Evolutionary conservation across 2,113 vertebrate genomes (phyloP).

Genomic region (Lutjanus erythropterus): DNA sequence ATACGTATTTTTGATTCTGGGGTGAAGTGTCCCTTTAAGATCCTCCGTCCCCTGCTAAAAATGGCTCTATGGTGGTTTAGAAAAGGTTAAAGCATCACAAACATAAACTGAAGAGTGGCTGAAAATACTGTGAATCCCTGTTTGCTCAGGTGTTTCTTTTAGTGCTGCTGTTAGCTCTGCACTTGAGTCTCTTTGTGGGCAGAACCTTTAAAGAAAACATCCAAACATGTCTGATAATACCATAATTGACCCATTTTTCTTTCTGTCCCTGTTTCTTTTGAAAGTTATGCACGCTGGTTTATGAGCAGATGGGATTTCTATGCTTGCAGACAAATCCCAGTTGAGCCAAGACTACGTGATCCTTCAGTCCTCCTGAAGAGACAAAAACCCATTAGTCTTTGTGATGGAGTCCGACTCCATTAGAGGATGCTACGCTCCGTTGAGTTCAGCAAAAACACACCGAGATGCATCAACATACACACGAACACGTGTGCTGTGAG

Average conservation of each 20-base stretch:
- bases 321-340: conserved; percentile 23
- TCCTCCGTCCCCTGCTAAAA: no score
- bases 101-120: background rate
- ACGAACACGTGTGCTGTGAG: background rate
- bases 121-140: background rate
- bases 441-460: background rate
- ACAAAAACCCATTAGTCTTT: conserved; percentile 29
- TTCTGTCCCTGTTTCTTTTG: background rate
- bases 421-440: conserved; percentile 1
- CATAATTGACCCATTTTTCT: background rate
- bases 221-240: background rate
- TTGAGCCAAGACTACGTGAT: background rate
- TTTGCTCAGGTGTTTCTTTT: conserved; percentile 22
- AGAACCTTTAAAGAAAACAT: background rate
- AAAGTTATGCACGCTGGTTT: background rate
- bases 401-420: conserved; percentile 9
- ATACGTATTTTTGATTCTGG: no score
- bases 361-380: background rate
- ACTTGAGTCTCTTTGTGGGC: background rate
- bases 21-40: no score
- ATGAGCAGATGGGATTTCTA: conserved; percentile 19
- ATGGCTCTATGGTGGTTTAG: no score
- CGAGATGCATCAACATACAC: background rate
- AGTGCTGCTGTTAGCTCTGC: background rate
- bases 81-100: background rate